phyloP scores from a whole-genome alignment of 2,888 invertebrate species.

The Thera britannica region DNA sequence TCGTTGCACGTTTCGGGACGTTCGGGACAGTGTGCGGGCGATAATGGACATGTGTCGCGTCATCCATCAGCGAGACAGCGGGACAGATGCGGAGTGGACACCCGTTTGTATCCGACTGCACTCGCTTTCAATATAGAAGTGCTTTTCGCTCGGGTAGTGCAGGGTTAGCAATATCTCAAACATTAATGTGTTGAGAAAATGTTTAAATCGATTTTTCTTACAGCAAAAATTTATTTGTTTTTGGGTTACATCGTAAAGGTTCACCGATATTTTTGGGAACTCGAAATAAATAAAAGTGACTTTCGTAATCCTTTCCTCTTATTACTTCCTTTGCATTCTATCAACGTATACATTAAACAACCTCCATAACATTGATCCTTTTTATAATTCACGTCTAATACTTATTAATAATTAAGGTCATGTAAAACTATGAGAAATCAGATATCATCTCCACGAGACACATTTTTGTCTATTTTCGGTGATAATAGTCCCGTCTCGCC shows the following conservation, averaged over 20 bases:
- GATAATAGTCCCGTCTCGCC: constrained; percentile 5
- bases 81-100: constrained; percentile 48
- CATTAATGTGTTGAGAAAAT: background rate
- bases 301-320: no score
- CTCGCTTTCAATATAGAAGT: constrained; percentile 57
- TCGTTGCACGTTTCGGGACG: constrained; percentile 30
- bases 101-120: constrained; percentile 47
- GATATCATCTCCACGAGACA: background rate
- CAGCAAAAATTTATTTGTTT: no score
- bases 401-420: background rate
- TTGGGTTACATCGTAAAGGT: no score
- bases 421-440: background rate
- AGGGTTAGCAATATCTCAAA: background rate
- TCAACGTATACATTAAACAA: no score
- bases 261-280: no score
- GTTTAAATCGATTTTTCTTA: background rate
- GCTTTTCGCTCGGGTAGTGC: background rate
- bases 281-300: no score
- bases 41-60: constrained; percentile 80
- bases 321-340: no score
- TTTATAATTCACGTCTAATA: no score
- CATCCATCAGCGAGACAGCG: constrained; percentile 51
- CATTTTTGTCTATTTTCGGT: background rate
- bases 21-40: constrained; percentile 46
- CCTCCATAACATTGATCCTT: no score